Evolutionary conservation across 2,888 invertebrate species (phyloP).

Genomic region (Gasteruption jaculator): DNA sequence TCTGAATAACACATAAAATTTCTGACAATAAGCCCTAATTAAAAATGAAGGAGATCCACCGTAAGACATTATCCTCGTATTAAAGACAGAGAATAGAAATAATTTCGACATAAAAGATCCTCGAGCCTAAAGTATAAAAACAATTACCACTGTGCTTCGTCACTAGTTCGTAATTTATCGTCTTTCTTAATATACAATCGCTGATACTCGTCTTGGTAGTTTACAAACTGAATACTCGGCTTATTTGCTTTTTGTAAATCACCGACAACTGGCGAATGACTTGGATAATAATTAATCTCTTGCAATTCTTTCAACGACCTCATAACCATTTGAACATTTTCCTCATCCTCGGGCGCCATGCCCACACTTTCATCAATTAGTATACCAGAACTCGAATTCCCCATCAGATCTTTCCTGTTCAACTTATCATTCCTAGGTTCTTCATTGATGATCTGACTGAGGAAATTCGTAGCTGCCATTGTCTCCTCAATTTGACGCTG

Average conservation of each 20-base stretch:
- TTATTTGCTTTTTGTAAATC: slow-evolving; percentile 35
- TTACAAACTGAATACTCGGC: slow-evolving; percentile 34
- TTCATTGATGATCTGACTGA: slow-evolving; percentile 51
- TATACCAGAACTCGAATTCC: slow-evolving; percentile 12
- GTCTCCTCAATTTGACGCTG: slow-evolving; percentile 49
- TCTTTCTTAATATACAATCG: slow-evolving; percentile 43
- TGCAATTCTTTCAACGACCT: slow-evolving; percentile 47
- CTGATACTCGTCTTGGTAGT: slow-evolving; percentile 39
- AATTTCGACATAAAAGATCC: too few species aligned
- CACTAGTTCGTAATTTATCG: slow-evolving; percentile 39
- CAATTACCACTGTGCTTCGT: slow-evolving; percentile 42
- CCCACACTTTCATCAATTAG: slow-evolving; percentile 28
- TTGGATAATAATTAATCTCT: slow-evolving; percentile 41
- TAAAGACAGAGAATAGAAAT: too few species aligned
- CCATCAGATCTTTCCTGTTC: slow-evolving; percentile 32
- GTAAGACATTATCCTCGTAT: too few species aligned
- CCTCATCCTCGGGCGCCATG: slow-evolving; percentile 40
- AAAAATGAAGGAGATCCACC: too few species aligned
- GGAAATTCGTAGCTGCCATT: slow-evolving; percentile 49
- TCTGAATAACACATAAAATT: too few species aligned
- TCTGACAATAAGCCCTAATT: too few species aligned
- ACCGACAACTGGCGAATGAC: slow-evolving; percentile 36
- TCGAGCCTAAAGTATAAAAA: not conserved
- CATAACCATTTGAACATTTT: slow-evolving; percentile 48
- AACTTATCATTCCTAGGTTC: slow-evolving; percentile 31